A percentile compares a stretch with the other conserved stretches of the same genome.
Evolutionary conservation across 30 jellyfish, hydroid and myxozoan species (phyloP).

Genomic region (Aurelia sp.): DNA sequence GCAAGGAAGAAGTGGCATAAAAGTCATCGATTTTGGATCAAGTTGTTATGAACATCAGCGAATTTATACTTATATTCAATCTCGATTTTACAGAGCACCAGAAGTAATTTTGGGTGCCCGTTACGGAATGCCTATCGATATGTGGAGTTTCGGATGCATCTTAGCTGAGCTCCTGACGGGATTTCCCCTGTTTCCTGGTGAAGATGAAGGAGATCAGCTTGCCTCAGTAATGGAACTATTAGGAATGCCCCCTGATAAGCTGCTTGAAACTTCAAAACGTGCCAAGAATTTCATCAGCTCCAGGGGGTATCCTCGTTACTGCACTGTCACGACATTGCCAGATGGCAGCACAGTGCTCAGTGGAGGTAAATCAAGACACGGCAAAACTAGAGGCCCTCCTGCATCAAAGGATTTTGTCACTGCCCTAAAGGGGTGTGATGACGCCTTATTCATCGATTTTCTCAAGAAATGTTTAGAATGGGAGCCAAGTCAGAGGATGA

Average conservation of each 20-base stretch:
- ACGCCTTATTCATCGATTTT: slow-evolving; percentile 89
- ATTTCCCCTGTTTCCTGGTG: slow-evolving; percentile 95
- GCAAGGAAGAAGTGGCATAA: slow-evolving; percentile 96
- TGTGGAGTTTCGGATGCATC: slow-evolving; percentile 98
- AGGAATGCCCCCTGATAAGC: slow-evolving; percentile 95
- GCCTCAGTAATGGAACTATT: slow-evolving; percentile 93
- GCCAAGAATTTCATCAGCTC: slow-evolving; percentile 96
- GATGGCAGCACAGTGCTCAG: slow-evolving; percentile 93
- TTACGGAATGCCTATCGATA: slow-evolving; percentile 95
- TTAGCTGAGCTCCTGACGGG: slow-evolving; percentile 93
- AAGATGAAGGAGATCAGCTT: slow-evolving; percentile 95
- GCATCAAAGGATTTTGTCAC: slow-evolving; percentile 94
- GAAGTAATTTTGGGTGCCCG: slow-evolving; percentile 95
- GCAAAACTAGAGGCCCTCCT: slow-evolving; percentile 98
- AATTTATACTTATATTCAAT: slow-evolving; percentile 89
- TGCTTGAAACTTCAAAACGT: slow-evolving; percentile 81
- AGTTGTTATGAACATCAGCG: slow-evolving; percentile 98
- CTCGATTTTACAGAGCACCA: slow-evolving; percentile 96
- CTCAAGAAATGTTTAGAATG: slow-evolving; percentile 93
- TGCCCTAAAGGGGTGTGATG: slow-evolving; percentile 94
- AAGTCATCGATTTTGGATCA: slow-evolving; percentile 95
- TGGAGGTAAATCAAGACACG: slow-evolving; percentile 96
- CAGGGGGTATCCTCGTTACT: slow-evolving; percentile 95
- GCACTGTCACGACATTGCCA: slow-evolving; percentile 90
- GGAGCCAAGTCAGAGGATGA: slow-evolving; percentile 97